phyloP scores from a whole-genome alignment of 92 coral and sea anemone genomes.

The Meandrina meandrites region DNA sequence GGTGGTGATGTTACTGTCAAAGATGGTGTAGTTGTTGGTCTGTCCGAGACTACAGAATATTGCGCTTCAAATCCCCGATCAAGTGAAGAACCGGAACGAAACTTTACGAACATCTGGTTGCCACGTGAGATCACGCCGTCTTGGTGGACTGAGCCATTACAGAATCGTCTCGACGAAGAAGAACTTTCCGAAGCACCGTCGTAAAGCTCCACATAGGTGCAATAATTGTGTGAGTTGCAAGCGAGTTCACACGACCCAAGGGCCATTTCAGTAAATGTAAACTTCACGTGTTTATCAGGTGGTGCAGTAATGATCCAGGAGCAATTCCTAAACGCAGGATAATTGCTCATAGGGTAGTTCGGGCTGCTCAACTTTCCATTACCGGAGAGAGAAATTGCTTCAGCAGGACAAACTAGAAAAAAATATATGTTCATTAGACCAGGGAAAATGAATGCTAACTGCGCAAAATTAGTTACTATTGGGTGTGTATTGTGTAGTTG shows the following conservation, averaged over 20 bases:
- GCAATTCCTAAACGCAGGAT: neutral
- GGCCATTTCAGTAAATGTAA: neutral
- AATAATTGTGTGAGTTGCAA: neutral
- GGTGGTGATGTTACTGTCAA: too few species aligned
- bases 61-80: too few species aligned
- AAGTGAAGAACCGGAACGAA: too few species aligned
- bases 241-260: neutral
- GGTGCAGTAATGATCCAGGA: slow-evolving; percentile 18
- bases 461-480: too few species aligned
- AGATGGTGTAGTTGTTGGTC: too few species aligned
- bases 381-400: slow-evolving; percentile 6
- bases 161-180: slow-evolving; percentile 10
- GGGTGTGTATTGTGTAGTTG: too few species aligned
- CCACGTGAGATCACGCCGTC: slow-evolving; percentile 5
- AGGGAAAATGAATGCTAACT: too few species aligned
- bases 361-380: too few species aligned
- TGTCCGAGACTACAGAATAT: too few species aligned
- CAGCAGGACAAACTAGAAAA: slow-evolving; percentile 10
- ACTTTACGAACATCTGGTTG: too few species aligned
- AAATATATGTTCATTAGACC: too few species aligned
- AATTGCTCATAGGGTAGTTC: slow-evolving; percentile 10
- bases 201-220: slow-evolving; percentile 1
- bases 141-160: neutral
- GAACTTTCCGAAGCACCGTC: too few species aligned
- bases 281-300: slow-evolving; percentile 12